Evolutionary conservation across 35 echinoderm and acorn worm genomes (phyloP).

Genomic region (Ophiothrix spiculata): DNA sequence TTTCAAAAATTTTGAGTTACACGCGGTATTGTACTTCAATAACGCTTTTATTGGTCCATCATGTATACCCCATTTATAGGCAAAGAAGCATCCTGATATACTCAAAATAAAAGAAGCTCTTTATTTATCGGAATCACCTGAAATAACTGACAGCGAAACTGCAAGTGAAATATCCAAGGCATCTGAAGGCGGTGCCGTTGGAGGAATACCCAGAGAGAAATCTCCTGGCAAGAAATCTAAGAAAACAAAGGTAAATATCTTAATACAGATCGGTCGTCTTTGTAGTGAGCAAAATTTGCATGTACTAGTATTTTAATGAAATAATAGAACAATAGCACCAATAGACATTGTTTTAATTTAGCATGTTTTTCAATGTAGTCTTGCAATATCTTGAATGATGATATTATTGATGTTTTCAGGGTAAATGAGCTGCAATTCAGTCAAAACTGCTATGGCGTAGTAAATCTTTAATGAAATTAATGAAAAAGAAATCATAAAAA

Average conservation of each 20-base stretch:
- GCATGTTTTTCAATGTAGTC: background rate
- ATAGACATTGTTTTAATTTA: background rate
- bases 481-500: no score
- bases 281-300: background rate
- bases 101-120: background rate
- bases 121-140: background rate
- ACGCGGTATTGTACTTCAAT: background rate
- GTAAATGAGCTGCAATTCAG: background rate
- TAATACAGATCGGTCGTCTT: background rate
- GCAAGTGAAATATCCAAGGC: background rate
- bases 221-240: background rate
- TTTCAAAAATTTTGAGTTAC: background rate
- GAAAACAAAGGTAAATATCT: background rate
- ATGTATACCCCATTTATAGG: background rate
- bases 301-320: background rate
- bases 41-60: background rate
- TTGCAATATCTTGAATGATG: background rate
- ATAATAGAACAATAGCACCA: background rate
- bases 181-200: background rate
- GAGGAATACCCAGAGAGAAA: background rate
- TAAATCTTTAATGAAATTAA: no score
- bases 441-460: no score
- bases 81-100: background rate
- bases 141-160: background rate
- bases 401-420: background rate